Percentiles rank a stretch among this genome's conserved stretches.
Evolutionary conservation across 2,797 vertebrate species (phyloP).

Genomic region (Varecia variegata): DNA sequence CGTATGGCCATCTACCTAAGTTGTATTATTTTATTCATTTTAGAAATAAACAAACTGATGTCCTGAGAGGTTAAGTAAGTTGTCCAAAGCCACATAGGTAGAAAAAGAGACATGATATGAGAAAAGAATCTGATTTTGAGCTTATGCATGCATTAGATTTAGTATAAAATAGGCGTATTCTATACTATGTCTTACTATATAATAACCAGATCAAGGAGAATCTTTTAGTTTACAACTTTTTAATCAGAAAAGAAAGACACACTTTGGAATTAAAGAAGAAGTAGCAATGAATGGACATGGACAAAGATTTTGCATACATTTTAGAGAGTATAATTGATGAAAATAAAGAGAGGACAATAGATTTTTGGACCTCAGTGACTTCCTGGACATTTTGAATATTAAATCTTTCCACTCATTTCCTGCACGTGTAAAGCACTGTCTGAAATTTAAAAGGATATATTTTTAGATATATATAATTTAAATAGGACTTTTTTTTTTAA

Average conservation of each 20-base stretch:
- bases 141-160: not conserved
- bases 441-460: slow-evolving; percentile 47
- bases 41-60: not conserved
- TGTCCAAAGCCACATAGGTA: not conserved
- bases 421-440: not conserved
- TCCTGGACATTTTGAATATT: not conserved
- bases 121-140: not conserved
- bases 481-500: slow-evolving; percentile 41
- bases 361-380: slow-evolving; percentile 37
- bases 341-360: slow-evolving; percentile 31
- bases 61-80: not conserved
- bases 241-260: not conserved
- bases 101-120: not conserved
- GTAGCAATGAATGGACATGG: not conserved
- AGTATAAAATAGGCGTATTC: not conserved
- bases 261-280: not conserved
- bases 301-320: slow-evolving; percentile 11
- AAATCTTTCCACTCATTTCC: not conserved
- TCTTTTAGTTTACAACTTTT: not conserved
- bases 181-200: not conserved
- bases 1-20: not conserved
- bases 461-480: slow-evolving; percentile 64
- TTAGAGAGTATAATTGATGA: not conserved
- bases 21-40: not conserved
- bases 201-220: not conserved